A percentile compares a stretch with the other conserved stretches of the same genome.
phyloP scores from a whole-genome alignment of 2,797 vertebrate species.

The Potorous gilbertii region DNA sequence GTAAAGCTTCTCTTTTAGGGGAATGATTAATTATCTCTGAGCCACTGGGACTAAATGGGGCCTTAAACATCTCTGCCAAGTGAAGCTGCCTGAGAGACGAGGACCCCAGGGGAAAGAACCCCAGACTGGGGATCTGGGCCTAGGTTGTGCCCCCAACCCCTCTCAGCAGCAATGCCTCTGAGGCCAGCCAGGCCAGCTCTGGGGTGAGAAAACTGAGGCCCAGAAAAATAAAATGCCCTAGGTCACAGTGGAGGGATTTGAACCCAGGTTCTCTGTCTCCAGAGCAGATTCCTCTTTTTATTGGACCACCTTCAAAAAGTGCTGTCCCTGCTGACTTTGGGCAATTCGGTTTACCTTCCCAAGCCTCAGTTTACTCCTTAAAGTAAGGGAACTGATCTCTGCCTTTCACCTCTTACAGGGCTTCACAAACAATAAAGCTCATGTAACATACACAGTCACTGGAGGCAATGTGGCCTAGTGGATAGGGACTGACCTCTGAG shows the following conservation, averaged over 20 bases:
- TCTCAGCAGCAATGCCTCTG: too few species aligned
- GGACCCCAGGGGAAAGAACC: too few species aligned
- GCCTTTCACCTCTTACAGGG: not conserved
- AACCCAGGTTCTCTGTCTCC: not conserved
- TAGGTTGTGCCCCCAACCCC: not conserved
- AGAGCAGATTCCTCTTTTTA: not conserved
- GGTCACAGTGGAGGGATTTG: not conserved
- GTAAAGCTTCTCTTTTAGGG: slow-evolving; percentile 67
- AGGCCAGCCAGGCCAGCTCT: too few species aligned
- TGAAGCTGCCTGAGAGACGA: slow-evolving; percentile 4
- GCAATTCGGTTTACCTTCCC: not conserved
- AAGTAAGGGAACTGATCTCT: not conserved
- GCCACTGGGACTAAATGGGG: slow-evolving; percentile 53
- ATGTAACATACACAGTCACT: not conserved
- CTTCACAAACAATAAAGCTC: not conserved
- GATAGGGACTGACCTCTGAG: not conserved
- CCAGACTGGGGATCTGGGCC: too few species aligned
- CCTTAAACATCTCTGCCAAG: slow-evolving; percentile 61
- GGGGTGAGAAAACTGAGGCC: not conserved
- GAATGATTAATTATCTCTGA: slow-evolving; percentile 74
- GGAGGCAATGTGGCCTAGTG: not conserved
- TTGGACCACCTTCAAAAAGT: not conserved
- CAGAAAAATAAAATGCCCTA: not conserved
- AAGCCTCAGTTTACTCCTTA: not conserved
- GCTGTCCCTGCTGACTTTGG: not conserved